These are phyloP conservation scores for Blastomussa wellsi DNA, from an alignment of 92 coral and sea anemone genomes.

Conservation along the genomic window DNA sequence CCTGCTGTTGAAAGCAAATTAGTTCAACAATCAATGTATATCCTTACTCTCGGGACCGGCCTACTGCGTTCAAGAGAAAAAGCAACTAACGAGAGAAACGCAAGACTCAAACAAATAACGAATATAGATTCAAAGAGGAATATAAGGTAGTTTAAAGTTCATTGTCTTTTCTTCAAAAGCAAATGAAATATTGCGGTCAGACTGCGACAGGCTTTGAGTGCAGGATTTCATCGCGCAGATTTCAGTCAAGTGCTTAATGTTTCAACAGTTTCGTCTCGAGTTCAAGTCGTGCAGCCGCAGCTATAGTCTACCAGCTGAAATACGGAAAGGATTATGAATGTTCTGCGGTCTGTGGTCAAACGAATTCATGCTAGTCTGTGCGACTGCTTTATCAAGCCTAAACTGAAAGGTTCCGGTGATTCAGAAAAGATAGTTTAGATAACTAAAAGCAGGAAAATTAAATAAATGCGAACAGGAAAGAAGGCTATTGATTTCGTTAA, in stretches of 20 bases:
- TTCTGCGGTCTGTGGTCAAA: constrained; percentile 2
- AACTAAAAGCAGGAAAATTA: not conserved
- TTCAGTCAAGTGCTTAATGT: not conserved
- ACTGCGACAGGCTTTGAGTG: not conserved
- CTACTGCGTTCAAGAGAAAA: not conserved
- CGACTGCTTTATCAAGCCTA: not conserved
- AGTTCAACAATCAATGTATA: not conserved
- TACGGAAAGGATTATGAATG: not conserved
- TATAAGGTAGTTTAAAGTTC: not conserved
- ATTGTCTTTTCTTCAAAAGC: not conserved
- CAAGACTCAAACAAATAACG: too few species aligned
- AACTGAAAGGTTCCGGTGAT: not conserved
- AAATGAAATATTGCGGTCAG: not conserved
- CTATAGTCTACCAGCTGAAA: too few species aligned
- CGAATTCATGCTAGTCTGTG: not conserved
- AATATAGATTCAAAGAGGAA: too few species aligned
- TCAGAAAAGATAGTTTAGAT: not conserved
- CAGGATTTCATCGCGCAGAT: not conserved
- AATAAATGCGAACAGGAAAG: not conserved
- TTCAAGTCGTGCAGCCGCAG: not conserved
- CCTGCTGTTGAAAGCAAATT: constrained; percentile 1
- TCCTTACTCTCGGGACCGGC: constrained; percentile 12
- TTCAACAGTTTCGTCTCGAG: not conserved
- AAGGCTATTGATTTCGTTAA: not conserved
- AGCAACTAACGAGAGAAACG: too few species aligned